Evolutionary conservation across 1,140 invertebrate species (phyloP).

Genomic region (Tigriopus japonicus): DNA sequence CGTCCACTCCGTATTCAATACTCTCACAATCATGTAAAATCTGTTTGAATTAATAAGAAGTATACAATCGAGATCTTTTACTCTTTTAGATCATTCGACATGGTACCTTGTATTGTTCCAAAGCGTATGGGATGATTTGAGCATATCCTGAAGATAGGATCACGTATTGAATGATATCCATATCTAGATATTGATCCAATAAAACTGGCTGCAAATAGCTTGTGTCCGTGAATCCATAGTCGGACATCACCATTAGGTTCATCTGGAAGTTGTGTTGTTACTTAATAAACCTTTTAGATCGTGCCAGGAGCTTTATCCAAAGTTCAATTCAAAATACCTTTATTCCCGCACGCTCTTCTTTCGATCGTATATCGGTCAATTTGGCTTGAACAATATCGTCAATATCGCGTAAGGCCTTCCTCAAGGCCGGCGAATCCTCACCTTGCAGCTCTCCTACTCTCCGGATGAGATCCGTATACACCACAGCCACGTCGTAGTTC

Average conservation of each 20-base stretch:
- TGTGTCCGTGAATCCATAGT: background rate
- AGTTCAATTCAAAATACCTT: background rate
- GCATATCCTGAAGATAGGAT: background rate
- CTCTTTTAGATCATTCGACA: too few relatives aligned
- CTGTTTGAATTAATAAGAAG: too few relatives aligned
- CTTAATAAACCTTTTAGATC: background rate
- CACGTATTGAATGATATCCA: background rate
- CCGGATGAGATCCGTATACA: background rate
- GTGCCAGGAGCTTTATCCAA: too few relatives aligned
- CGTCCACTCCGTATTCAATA: background rate
- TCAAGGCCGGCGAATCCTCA: background rate
- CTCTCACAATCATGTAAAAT: background rate
- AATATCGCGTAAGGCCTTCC: background rate
- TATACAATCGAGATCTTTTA: too few relatives aligned
- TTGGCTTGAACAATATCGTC: conserved; percentile 6
- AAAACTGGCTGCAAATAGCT: background rate
- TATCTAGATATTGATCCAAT: background rate
- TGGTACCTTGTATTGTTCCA: background rate
- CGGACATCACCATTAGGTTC: conserved; percentile 1
- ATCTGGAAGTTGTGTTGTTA: background rate
- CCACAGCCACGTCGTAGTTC: background rate
- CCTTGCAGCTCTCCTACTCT: background rate
- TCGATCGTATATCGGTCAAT: background rate
- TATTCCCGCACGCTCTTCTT: background rate
- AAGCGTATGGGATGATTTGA: background rate